Percentiles rank a stretch among this genome's conserved stretches.
These are phyloP conservation scores for Scaptomyza hsui DNA, from an alignment of 1,140 invertebrate genomes.

Conservation along the genomic window DNA sequence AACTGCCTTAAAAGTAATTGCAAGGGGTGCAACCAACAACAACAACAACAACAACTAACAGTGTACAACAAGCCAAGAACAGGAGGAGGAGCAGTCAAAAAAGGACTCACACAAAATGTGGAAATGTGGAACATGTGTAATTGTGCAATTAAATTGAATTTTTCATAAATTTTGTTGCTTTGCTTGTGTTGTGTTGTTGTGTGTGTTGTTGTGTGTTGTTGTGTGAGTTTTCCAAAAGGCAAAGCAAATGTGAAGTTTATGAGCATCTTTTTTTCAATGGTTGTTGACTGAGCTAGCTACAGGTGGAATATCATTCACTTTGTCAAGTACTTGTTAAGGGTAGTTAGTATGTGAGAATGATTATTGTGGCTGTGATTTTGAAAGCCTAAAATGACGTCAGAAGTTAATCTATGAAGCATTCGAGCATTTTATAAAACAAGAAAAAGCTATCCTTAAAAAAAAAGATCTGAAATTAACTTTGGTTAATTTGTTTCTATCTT, in stretches of 20 bases:
- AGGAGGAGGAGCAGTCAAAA: conserved; percentile 4
- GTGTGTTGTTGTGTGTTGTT: conserved; percentile 11
- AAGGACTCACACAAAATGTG: conserved; percentile 33
- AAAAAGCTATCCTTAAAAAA: no score
- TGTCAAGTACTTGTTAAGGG: no score
- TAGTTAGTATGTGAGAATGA: no score
- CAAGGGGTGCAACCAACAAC: conserved; percentile 69
- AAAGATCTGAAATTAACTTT: no score
- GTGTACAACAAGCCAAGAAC: conserved; percentile 13
- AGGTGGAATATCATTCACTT: conserved; percentile 56
- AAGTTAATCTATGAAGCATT: no score
- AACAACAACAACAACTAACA: conserved; percentile 33
- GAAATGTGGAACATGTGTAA: conserved; percentile 82
- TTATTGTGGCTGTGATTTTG: no score
- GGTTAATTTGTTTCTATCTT: no score
- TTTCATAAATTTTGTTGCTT: conserved; percentile 76
- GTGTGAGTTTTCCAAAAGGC: conserved; percentile 16
- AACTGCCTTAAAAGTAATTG: conserved; percentile 76
- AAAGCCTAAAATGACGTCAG: no score
- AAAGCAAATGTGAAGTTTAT: conserved; percentile 43
- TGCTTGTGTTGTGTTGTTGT: conserved; percentile 24
- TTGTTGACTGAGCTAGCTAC: conserved; percentile 27
- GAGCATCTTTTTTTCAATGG: conserved; percentile 7
- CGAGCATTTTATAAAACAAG: no score
- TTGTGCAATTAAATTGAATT: conserved; percentile 84